Base-by-base conservation (phyloP, 2,113 vertebrate genomes). In the Eulacestoma nigropectus region DNA sequence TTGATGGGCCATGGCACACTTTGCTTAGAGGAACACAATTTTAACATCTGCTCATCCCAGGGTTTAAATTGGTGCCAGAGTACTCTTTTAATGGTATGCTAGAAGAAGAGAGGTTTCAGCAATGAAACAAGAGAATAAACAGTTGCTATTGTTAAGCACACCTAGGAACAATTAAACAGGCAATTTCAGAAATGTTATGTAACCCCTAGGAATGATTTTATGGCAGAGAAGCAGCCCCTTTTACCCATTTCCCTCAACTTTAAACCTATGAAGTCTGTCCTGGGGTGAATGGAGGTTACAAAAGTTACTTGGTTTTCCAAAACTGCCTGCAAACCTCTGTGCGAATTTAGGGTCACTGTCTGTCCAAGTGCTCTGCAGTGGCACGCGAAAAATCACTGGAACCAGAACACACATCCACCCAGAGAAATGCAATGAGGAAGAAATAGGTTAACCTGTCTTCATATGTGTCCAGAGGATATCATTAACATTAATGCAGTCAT, bases 401-500 rank as follows among this genome's bases (percentile, higher is more conserved):
- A 79, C 16, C 13, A 57, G 57, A 59, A 30, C 30, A 63, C 7
- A 39, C 30, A 63, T 55, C 42, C 55, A 72, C 17, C 20, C 55
- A 75, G 68, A 93, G 64, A 80, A 80, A 92, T 41, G 32, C 22
- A 77, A 35, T 20, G 30, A 70, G 67, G 80, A 78, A 78, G 65
- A 89, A 91, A 91, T 26, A 95, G 68, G 78, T 89, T 53, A 74
- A 86, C 49, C n/a, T 70, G 52, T 87, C 63, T 93, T 93, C 75
- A 20, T 55, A 64, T 29, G 42, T 91, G 92, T 90, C 86, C 52
- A 7, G 93, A 92, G 84, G 80, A 84, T 80, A 95, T 94, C 65
- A 93, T 93, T 96, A 94, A 93, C 93, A 90, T 96, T 93, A 93
- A 97, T 87, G 49, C 62, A 93, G 92, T 95, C 95, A 92, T 93